Conservation (phyloP, 2,888 invertebrate species). For the Sinentomon sp. region DNA sequence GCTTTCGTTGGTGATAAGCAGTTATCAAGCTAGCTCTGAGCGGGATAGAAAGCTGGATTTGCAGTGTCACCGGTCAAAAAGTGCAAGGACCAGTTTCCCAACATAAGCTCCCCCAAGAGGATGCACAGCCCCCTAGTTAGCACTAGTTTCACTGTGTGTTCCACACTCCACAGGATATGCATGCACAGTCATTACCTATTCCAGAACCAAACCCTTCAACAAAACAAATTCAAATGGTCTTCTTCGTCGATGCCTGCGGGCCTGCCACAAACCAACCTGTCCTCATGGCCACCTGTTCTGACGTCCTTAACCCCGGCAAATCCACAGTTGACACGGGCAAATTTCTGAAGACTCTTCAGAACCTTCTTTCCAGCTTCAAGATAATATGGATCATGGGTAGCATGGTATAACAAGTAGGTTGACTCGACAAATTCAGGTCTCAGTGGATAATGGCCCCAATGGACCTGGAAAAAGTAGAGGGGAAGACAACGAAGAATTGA, state of each 20-base stretch:
- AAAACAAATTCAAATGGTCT: too few species aligned
- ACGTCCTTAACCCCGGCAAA: constrained; percentile 95
- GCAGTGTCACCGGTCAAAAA: too few species aligned
- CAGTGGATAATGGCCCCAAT: constrained; percentile 93
- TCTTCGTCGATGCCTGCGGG: too few species aligned
- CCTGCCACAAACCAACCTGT: constrained; percentile 31
- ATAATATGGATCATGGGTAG: constrained; percentile 87
- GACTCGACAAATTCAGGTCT: constrained; percentile 94
- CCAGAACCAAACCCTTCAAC: not conserved
- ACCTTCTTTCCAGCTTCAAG: constrained; percentile 70
- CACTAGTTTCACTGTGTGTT: not conserved
- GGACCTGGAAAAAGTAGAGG: constrained; percentile 36
- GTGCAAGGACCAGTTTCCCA: too few species aligned
- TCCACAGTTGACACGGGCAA: constrained; percentile 80
- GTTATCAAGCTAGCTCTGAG: too few species aligned
- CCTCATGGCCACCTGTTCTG: constrained; percentile 63
- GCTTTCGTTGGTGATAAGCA: too few species aligned
- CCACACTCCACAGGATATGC: not conserved
- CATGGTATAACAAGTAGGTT: constrained; percentile 84
- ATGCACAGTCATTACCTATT: not conserved
- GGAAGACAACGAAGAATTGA: too few species aligned
- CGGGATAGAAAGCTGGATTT: too few species aligned
- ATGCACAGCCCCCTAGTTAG: too few species aligned
- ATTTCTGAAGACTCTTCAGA: constrained; percentile 58
- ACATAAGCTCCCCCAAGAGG: too few species aligned